Conservation (phyloP, 2,113 vertebrate species). For the Erythrocercus mccallii region DNA sequence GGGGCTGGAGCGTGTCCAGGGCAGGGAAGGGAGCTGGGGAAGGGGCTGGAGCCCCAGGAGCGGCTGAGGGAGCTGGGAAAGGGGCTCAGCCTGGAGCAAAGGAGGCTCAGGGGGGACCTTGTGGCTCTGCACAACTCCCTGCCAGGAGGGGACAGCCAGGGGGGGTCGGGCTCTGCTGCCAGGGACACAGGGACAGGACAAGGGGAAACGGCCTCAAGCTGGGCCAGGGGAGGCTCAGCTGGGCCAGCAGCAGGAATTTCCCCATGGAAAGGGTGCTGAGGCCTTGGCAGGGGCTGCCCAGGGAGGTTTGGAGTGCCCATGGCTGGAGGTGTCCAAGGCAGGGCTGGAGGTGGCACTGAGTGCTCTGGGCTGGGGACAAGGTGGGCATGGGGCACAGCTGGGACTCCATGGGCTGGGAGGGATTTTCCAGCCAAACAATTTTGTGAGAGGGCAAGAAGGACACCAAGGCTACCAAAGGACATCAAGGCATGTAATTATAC, state of each 20-base stretch:
- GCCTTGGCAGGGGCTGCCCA: not conserved
- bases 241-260: not conserved
- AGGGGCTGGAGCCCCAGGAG: not conserved
- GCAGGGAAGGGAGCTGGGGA: not conserved
- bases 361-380: not conserved
- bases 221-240: not conserved
- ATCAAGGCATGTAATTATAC: not conserved
- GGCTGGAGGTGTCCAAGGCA: not conserved
- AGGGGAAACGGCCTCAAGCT: not conserved
- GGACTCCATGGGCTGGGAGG: not conserved
- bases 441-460: not conserved
- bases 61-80: not conserved
- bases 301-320: not conserved
- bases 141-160: too few species aligned
- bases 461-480: not conserved
- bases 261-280: not conserved
- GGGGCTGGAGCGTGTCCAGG: not conserved
- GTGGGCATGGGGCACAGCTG: not conserved
- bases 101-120: not conserved
- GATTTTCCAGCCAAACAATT: not conserved
- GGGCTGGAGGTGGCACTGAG: not conserved
- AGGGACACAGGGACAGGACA: too few species aligned
- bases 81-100: not conserved
- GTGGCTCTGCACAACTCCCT: too few species aligned
- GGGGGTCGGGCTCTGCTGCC: too few species aligned